A percentile compares a stretch with the other conserved stretches of the same genome.
phyloP scores from a whole-genome alignment of 2,888 invertebrate species.

The Dicyrtomina minuta region DNA sequence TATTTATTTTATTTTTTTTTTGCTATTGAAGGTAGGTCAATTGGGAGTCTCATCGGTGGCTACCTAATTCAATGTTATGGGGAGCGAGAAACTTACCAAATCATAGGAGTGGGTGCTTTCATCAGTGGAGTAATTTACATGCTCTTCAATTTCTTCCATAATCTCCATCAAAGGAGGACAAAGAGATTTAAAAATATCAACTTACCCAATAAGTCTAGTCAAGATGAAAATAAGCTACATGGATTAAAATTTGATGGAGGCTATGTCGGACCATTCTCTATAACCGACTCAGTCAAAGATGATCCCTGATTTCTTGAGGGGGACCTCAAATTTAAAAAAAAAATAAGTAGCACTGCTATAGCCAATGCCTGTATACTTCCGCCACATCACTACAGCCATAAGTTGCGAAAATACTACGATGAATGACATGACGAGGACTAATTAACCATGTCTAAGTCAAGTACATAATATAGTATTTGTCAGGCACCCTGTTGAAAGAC shows the following conservation, averaged over 20 bases:
- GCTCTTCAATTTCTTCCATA: conserved; percentile 55
- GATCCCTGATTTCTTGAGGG: neutral
- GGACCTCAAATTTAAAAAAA: too few relatives aligned
- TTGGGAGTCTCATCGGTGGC: conserved; percentile 74
- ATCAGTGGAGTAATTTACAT: conserved; percentile 69
- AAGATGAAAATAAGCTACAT: neutral
- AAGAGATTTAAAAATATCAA: neutral
- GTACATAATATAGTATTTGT: too few relatives aligned
- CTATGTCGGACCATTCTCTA: conserved; percentile 14
- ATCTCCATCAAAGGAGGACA: neutral
- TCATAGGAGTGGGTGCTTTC: conserved; percentile 66
- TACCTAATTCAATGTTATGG: conserved; percentile 72
- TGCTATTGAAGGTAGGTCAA: conserved; percentile 75
- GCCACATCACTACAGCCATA: too few relatives aligned
- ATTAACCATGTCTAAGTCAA: too few relatives aligned
- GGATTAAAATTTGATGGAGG: conserved; percentile 19
- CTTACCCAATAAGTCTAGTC: neutral
- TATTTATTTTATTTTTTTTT: too few relatives aligned
- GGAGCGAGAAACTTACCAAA: conserved; percentile 69
- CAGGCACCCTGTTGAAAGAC: too few relatives aligned
- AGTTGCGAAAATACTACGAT: too few relatives aligned
- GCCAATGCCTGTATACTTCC: too few relatives aligned
- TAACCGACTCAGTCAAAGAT: neutral
- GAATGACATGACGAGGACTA: too few relatives aligned
- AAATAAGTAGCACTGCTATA: too few relatives aligned